Evolutionary conservation across 2,113 vertebrate species (phyloP).

Genomic region (Ictidomys tridecemlineatus): DNA sequence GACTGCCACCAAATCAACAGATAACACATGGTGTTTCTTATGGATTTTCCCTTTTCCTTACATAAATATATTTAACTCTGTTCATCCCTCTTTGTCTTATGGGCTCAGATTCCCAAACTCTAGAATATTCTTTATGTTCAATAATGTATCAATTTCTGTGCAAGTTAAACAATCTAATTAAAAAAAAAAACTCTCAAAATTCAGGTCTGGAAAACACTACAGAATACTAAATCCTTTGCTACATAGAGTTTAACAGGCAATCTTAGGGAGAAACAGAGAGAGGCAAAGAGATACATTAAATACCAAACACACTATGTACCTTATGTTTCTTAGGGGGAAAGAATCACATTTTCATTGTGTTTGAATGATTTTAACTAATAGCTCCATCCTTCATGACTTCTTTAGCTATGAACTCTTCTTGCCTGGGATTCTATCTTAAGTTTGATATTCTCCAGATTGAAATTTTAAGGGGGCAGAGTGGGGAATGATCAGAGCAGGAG

Average conservation of each 20-base stretch:
- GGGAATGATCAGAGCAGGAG: background rate
- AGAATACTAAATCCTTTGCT: slow-evolving; percentile 47
- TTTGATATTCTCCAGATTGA: background rate
- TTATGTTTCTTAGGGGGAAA: background rate
- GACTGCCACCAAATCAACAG: background rate
- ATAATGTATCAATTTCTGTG: slow-evolving; percentile 9
- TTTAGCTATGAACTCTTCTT: slow-evolving; percentile 23
- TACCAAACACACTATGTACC: background rate
- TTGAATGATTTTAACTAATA: slow-evolving; percentile 44
- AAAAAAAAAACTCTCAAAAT: background rate
- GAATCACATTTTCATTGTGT: slow-evolving; percentile 9
- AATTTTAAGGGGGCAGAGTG: background rate
- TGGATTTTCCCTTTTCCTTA: slow-evolving; percentile 4
- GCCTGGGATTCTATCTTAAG: background rate
- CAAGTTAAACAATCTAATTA: slow-evolving; percentile 36
- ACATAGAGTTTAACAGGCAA: background rate
- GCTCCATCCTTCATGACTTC: background rate
- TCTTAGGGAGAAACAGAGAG: background rate
- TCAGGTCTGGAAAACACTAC: background rate
- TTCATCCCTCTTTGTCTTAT: background rate
- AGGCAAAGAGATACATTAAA: background rate
- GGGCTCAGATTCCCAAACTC: slow-evolving; percentile 42
- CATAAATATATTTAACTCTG: slow-evolving; percentile 10
- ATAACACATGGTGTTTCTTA: background rate
- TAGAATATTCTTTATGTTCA: slow-evolving; percentile 33